Evolutionary conservation across 2,888 invertebrate genomes (phyloP).

Genomic region (Lasioglossum marginatum): DNA sequence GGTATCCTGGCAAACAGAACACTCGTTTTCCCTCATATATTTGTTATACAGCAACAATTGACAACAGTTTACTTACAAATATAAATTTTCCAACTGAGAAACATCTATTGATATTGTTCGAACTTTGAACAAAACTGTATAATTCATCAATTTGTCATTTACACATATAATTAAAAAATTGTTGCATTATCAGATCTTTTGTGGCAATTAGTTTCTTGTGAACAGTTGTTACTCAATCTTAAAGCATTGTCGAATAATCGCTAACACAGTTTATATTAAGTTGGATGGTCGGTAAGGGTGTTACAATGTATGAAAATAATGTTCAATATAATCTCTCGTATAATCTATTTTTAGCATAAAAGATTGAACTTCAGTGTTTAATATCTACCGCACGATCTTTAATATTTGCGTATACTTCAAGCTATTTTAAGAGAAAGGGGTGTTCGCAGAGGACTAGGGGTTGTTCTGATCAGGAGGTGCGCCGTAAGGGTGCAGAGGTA

Average conservation of each 20-base stretch:
- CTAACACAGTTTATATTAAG: background rate
- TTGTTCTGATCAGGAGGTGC: conserved; percentile 50
- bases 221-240: background rate
- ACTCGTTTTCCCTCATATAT: background rate
- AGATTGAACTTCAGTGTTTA: background rate
- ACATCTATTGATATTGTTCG: background rate
- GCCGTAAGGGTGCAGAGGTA: conserved; percentile 21
- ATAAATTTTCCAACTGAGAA: background rate
- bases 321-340: background rate
- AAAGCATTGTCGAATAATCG: background rate
- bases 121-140: background rate
- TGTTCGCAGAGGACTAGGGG: conserved; percentile 52
- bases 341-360: background rate
- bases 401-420: conserved; percentile 50
- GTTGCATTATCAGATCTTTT: background rate
- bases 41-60: too few relatives aligned
- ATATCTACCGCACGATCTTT: background rate
- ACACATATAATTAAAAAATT: background rate
- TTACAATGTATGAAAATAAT: background rate
- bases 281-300: background rate
- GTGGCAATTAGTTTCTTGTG: background rate
- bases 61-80: background rate
- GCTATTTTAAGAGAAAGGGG: conserved; percentile 64
- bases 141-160: background rate
- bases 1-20: conserved; percentile 46